These are phyloP conservation scores for Andricus grossulariae DNA, from an alignment of 1,140 invertebrate species.

Conservation along the genomic window DNA sequence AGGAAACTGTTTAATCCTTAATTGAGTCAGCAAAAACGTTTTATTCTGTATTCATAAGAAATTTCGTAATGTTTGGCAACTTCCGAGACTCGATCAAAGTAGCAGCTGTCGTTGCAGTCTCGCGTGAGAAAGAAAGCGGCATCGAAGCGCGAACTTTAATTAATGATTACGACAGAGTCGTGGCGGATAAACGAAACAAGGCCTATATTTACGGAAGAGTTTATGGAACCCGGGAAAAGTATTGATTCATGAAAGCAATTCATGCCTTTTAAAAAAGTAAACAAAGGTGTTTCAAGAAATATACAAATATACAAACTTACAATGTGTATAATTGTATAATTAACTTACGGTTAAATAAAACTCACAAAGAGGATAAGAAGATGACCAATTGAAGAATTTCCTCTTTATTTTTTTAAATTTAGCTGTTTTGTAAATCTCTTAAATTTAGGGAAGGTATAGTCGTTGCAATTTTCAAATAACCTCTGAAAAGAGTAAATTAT, in stretches of 20 bases:
- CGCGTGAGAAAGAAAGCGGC: constrained; percentile 1
- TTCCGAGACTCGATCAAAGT: constrained; percentile 9
- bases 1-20: too few relatives aligned
- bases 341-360: too few relatives aligned
- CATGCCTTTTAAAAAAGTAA: not conserved
- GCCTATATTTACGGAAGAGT: constrained; percentile 12
- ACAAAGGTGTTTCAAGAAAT: not conserved
- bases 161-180: constrained; percentile 18
- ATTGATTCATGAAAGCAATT: not conserved
- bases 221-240: not conserved
- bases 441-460: too few relatives aligned
- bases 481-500: too few relatives aligned
- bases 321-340: too few relatives aligned
- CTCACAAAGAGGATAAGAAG: too few relatives aligned
- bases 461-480: too few relatives aligned
- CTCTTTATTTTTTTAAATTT: too few relatives aligned
- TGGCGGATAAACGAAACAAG: not conserved
- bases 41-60: not conserved
- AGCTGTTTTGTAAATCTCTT: too few relatives aligned
- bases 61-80: not conserved
- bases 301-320: not conserved
- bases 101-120: not conserved
- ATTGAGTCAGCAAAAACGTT: too few relatives aligned
- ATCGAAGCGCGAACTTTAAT: constrained; percentile 1
- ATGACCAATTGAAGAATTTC: too few relatives aligned